Conservation (phyloP, 2,113 vertebrate genomes). For the Toxotes jaculatrix region DNA sequence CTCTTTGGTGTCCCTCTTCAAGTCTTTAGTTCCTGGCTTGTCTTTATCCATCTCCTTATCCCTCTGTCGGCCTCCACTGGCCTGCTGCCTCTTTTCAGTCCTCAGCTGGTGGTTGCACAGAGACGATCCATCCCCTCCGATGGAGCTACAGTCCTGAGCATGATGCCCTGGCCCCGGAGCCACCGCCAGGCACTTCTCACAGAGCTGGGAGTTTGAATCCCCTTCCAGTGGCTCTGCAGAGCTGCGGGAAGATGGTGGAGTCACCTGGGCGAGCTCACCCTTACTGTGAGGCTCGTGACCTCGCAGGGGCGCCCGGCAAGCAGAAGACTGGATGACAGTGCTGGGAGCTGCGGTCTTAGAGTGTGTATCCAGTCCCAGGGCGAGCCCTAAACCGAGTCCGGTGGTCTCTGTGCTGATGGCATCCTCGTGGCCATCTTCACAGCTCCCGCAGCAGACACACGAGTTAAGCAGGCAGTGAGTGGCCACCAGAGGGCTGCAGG, state of each 20-base stretch:
- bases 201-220: constrained; percentile 74
- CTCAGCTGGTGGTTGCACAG: constrained; percentile 73
- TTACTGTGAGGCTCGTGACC: constrained; percentile 70
- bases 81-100: constrained; percentile 75
- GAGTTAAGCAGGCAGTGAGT: constrained; percentile 94
- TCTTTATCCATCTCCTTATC: constrained; percentile 69
- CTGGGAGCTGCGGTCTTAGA: constrained; percentile 78
- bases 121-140: constrained; percentile 65
- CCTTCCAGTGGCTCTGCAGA: constrained; percentile 61
- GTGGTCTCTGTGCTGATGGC: constrained; percentile 63
- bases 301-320: constrained; percentile 79
- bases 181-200: constrained; percentile 88
- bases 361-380: constrained; percentile 77
- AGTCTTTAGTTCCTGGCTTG: constrained; percentile 50
- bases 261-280: constrained; percentile 68
- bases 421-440: constrained; percentile 89
- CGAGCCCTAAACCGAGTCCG: constrained; percentile 67
- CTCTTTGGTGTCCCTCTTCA: constrained; percentile 74
- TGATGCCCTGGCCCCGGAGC: constrained; percentile 75
- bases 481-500: constrained; percentile 86
- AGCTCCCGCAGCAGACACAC: constrained; percentile 95
- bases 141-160: constrained; percentile 59
- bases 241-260: constrained; percentile 66
- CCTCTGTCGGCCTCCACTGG: constrained; percentile 50
- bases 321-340: constrained; percentile 83